A percentile compares a stretch with the other conserved stretches of the same genome.
phyloP scores from a whole-genome alignment of 2,113 vertebrate species.

The Lota lota region DNA sequence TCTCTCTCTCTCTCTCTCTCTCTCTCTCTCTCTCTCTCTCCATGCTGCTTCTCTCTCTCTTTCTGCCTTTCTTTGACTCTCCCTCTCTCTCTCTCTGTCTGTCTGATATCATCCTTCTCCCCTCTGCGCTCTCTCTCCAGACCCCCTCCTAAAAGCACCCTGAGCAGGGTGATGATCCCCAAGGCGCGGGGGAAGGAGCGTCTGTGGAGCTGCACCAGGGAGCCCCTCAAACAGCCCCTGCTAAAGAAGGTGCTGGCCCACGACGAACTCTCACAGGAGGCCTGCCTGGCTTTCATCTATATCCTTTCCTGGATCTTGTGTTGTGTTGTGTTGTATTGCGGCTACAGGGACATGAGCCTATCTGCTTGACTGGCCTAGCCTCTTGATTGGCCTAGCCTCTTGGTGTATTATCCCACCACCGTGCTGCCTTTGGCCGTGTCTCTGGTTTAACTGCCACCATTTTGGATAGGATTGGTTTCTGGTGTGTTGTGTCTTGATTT shows the following conservation, averaged over 20 bases:
- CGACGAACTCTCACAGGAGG: slow-evolving; percentile 92
- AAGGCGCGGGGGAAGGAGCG: slow-evolving; percentile 91
- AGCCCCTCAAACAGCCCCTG: slow-evolving; percentile 92
- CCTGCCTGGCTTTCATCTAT: slow-evolving; percentile 91
- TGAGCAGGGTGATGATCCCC: slow-evolving; percentile 95
- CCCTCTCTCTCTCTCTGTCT: neutral
- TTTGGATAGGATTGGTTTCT: no score
- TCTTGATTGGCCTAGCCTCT: no score
- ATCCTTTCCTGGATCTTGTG: slow-evolving; percentile 72
- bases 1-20: no score
- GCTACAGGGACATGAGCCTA: no score
- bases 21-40: neutral
- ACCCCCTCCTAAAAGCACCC: slow-evolving; percentile 91
- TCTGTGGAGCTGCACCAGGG: slow-evolving; percentile 90
- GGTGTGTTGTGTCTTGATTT: no score
- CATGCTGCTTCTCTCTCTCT: no score
- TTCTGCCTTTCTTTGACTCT: neutral
- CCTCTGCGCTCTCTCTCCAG: slow-evolving; percentile 55
- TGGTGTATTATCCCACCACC: no score
- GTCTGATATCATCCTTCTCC: no score
- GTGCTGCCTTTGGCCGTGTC: no score
- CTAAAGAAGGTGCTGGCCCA: slow-evolving; percentile 91
- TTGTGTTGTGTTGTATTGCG: neutral
- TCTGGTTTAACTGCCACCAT: no score
- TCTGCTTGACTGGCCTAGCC: no score